Evolutionary conservation across 2,797 vertebrate genomes (phyloP), one percentile per base, ranked within the genome.

Genomic region (Peromyscus nudipes): DNA sequence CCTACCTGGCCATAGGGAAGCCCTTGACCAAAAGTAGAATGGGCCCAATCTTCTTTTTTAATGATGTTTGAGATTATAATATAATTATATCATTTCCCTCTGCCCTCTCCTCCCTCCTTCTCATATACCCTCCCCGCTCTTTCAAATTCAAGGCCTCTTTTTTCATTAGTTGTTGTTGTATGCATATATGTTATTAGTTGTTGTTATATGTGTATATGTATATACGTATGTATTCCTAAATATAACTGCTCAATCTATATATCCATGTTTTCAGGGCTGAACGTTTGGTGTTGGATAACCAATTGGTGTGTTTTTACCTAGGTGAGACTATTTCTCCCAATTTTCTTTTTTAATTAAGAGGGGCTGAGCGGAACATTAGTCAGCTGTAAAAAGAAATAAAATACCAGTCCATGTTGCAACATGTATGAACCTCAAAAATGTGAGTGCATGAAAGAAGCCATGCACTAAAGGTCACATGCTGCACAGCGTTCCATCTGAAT

Each of bases 401-500:
- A 34, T 0, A 1, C 6, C 4, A 23, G 49, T 3, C 29, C 25
- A 0, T 8, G 29, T 80, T 34, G 29, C 60, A 65, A 43, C 14
- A 65, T 34, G 16, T 57, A 31, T 65, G 82, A 84, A 21, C 40
- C 60, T 64, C 82, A 84, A 64, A 65, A 65, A 12, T 2, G 13
- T 62, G 64, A 13, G 60, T 21, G 37, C 46, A 10, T 34, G 27
- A 65, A 29, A 65, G 40, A 65, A 65, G 19, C 27, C 29, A 64
- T 27, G 37, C 27, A 84, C 25, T 27, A 64, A 46, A 65, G 55
- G 55, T 17, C 77, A 1, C 17, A 0, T 10, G 1, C 1, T 1
- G 4, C 4, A 6, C 4, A 69, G 11, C 19, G 5, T 8, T 34
- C 13, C 31, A 11, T 40, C 75, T 11, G 31, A 25, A 40, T 0